phyloP scores from a whole-genome alignment of 92 coral and sea anemone species.

The Hydrozoanthus gracilis region DNA sequence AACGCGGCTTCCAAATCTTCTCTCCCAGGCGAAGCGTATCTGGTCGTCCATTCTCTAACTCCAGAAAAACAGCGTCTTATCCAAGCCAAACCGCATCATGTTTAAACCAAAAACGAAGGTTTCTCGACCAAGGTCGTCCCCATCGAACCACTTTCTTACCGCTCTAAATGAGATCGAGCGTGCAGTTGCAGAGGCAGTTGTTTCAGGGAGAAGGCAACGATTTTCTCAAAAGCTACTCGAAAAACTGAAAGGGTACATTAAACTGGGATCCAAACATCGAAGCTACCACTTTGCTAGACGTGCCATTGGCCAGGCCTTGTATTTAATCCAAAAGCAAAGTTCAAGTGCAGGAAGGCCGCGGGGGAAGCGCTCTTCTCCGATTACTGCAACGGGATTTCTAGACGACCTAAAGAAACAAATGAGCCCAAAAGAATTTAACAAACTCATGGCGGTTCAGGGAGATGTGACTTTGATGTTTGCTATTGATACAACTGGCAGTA shows the following conservation, averaged over 20 bases:
- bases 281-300: conserved; percentile 59
- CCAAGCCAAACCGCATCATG: neutral
- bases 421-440: conserved; percentile 70
- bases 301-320: conserved; percentile 63
- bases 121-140: conserved; percentile 66
- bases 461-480: conserved; percentile 94
- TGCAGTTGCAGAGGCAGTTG: conserved; percentile 75
- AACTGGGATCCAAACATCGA: conserved; percentile 48
- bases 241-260: conserved; percentile 39
- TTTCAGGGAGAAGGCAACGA: conserved; percentile 26
- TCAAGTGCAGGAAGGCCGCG: conserved; percentile 20
- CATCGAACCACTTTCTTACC: conserved; percentile 81
- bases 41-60: too few species aligned
- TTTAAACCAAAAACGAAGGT: conserved; percentile 55
- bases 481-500: conserved; percentile 94
- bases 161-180: conserved; percentile 84
- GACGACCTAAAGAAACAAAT: conserved; percentile 63
- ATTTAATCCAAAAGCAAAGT: conserved; percentile 41
- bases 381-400: conserved; percentile 61
- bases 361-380: conserved; percentile 62
- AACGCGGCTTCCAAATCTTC: too few species aligned
- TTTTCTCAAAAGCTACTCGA: conserved; percentile 6
- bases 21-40: too few species aligned
- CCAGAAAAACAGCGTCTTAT: too few species aligned
- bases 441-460: conserved; percentile 89